These are phyloP conservation scores for Hestina assimilis DNA, from an alignment of 1,140 invertebrate species.

Conservation along the genomic window DNA sequence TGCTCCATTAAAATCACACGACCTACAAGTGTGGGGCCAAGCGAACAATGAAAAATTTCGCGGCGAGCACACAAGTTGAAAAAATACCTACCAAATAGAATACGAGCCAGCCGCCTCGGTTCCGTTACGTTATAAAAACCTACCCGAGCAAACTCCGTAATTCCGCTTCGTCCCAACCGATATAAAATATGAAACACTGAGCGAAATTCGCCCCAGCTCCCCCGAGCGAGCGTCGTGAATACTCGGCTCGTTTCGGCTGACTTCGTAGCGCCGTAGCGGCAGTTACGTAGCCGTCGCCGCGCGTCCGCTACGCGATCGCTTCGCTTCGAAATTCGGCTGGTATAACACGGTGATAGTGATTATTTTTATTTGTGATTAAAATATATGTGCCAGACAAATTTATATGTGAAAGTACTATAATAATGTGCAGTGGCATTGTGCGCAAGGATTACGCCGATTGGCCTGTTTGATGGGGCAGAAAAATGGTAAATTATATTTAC, in stretches of 20 bases:
- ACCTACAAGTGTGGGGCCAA: slow-evolving; percentile 47
- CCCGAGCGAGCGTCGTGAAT: slow-evolving; percentile 46
- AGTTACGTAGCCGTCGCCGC: slow-evolving; percentile 53
- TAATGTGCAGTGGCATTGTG: slow-evolving; percentile 55
- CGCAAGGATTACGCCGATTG: slow-evolving; percentile 31
- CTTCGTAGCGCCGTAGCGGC: slow-evolving; percentile 67
- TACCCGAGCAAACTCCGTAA: slow-evolving; percentile 71
- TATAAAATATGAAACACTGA: slow-evolving; percentile 76
- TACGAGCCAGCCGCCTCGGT: slow-evolving; percentile 51
- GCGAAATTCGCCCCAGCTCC: slow-evolving; percentile 52
- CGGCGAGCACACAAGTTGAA: slow-evolving; percentile 42
- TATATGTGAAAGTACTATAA: slow-evolving; percentile 46
- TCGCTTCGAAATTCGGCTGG: slow-evolving; percentile 13
- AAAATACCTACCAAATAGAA: slow-evolving; percentile 66
- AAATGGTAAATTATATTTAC: slow-evolving; percentile 62
- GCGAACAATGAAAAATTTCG: slow-evolving; percentile 67
- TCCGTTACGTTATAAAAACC: slow-evolving; percentile 69
- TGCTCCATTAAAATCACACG: slow-evolving; percentile 60
- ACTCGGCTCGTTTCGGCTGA: slow-evolving; percentile 42
- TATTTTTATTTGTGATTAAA: slow-evolving; percentile 38
- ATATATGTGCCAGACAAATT: slow-evolving; percentile 44
- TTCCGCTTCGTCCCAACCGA: slow-evolving; percentile 63
- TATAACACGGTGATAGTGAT: slow-evolving; percentile 47
- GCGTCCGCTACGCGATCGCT: slow-evolving; percentile 34
- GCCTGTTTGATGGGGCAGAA: slow-evolving; percentile 59